Evolutionary conservation across 2,113 vertebrate genomes (phyloP), one percentile per base, ranked within the genome.

Genomic region (Nipponia nippon): DNA sequence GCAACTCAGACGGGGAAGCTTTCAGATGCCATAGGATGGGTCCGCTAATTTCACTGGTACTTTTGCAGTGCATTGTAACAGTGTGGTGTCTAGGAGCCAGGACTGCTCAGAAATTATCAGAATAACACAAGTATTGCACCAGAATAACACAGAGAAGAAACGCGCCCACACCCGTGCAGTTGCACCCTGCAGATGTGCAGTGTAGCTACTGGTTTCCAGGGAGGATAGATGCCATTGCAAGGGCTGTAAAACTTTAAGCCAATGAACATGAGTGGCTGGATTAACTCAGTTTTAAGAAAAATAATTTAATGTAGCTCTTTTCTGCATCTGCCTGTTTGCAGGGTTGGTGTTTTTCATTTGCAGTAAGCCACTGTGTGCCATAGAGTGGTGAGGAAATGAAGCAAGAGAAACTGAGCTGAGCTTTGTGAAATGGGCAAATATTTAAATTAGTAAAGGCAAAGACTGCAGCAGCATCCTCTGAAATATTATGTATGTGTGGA

Each of bases 361-460:
- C 65, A 76, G 7, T 70, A 71, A 79, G 38, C 50, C 29, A 56
- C 40, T 49, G 15, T 49, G 47, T 81, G 61, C 36, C 52, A 40
- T 3, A 29, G 69, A 69, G 25, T n/a, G 20, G 32, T 52, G 44
- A 87, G 86, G 44, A 79, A 90, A 63, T 25, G 32, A 77, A 93
- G 72, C 34, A 81, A 17, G 77, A 82, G 82, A 69, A 94, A 83
- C 53, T 14, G 62, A 72, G 49, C 49, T 92, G 87, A 92, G 80
- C 55, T 78, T 81, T 90, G 36, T 82, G 70, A 92, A 93, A 82
- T 46, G 42, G 80, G 22, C 65, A 87, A 89, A 92, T 92, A 95
- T 83, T 86, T 89, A 97, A 94, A 81, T 81, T 71, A 94, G 72
- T 44, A 56, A 89, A 91, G 85, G 40, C 52, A 91, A 89, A 93